Percentiles rank a stretch among this genome's conserved stretches.
Evolutionary conservation across 2,888 invertebrate genomes (phyloP).

Genomic region (Chouioia cunea): DNA sequence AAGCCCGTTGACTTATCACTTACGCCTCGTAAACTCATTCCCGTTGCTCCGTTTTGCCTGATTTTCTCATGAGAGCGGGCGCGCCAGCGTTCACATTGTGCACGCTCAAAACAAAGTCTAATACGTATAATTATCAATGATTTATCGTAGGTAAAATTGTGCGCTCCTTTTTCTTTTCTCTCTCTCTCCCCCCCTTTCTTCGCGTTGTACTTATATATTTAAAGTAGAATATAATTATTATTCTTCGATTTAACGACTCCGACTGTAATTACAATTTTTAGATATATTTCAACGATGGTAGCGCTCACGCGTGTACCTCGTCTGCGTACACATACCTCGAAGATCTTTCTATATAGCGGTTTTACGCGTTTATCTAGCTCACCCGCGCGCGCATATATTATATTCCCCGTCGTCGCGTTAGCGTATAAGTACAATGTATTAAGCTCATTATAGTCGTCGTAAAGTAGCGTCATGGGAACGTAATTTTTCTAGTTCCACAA

Average conservation of each 20-base stretch:
- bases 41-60: background rate
- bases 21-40: conserved; percentile 29
- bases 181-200: background rate
- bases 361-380: no score
- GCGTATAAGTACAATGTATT: no score
- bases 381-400: no score
- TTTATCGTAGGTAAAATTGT: conserved; percentile 25
- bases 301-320: no score
- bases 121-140: conserved; percentile 32
- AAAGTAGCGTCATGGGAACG: no score
- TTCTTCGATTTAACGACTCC: background rate
- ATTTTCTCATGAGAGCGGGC: no score
- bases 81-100: background rate
- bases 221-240: conserved; percentile 25
- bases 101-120: conserved; percentile 7
- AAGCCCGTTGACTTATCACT: conserved; percentile 33
- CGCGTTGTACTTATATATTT: conserved; percentile 3
- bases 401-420: no score
- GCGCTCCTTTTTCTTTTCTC: background rate
- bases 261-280: conserved; percentile 23
- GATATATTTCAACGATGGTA: conserved; percentile 14
- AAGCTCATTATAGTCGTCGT: no score
- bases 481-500: no score
- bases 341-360: no score
- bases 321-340: no score